These are phyloP conservation scores for Typhlichthys subterraneus DNA, from an alignment of 2,797 vertebrate genomes.

Conservation along the genomic window DNA sequence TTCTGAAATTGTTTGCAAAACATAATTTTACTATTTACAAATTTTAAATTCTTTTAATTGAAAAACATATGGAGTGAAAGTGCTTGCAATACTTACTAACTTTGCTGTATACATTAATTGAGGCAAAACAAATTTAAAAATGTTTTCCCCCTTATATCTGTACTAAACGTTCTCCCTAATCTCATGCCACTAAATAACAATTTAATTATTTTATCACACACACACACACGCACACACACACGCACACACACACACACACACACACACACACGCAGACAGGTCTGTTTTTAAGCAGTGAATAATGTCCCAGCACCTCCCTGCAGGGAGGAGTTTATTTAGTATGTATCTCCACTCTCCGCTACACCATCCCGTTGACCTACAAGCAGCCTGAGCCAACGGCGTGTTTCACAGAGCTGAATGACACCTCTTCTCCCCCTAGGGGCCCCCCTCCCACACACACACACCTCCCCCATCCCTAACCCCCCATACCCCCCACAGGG, in stretches of 20 bases:
- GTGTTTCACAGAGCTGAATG: conserved; percentile 17
- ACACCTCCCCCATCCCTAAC: background rate
- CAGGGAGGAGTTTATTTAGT: conserved; percentile 5
- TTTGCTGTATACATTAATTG: too few species aligned
- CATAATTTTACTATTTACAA: too few species aligned
- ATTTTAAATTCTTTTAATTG: too few species aligned
- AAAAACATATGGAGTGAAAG: too few species aligned
- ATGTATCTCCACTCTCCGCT: conserved; percentile 8
- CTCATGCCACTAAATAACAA: too few species aligned
- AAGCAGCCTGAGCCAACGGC: conserved; percentile 21
- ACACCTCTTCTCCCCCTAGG: conserved; percentile 8
- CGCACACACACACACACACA: background rate
- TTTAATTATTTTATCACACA: background rate
- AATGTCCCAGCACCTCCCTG: background rate
- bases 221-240: conserved; percentile 1
- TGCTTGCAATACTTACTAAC: too few species aligned
- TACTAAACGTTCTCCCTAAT: too few species aligned
- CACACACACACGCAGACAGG: background rate
- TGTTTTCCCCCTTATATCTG: too few species aligned
- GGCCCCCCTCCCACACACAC: conserved; percentile 4
- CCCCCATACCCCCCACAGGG: conserved; percentile 42
- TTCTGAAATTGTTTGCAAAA: too few species aligned
- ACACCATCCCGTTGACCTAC: conserved; percentile 28
- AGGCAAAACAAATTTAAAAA: too few species aligned
- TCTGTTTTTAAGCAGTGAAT: background rate